Evolutionary conservation across 2,797 vertebrate genomes (phyloP).

Genomic region (Euthynnus affinis): DNA sequence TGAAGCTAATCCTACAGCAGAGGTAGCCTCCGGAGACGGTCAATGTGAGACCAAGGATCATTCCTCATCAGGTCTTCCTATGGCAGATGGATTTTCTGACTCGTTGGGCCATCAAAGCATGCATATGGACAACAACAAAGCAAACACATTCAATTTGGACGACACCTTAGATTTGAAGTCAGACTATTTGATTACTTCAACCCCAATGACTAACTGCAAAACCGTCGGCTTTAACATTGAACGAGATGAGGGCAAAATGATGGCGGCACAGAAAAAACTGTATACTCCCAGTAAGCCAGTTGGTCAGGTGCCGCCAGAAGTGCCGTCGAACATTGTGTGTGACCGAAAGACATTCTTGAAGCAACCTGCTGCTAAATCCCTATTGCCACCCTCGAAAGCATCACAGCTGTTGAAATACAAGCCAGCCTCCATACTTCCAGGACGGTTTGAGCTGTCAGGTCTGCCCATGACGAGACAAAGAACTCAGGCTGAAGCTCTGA

Average conservation of each 20-base stretch:
- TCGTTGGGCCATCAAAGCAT: constrained; percentile 25
- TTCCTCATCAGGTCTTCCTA: constrained; percentile 2
- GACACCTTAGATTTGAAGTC: constrained; percentile 63
- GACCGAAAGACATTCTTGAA: constrained; percentile 66
- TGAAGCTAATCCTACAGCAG: constrained; percentile 39
- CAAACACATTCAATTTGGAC: constrained; percentile 58
- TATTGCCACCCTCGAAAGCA: constrained; percentile 43
- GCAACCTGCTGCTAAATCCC: constrained; percentile 26
- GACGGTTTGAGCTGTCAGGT: constrained; percentile 20
- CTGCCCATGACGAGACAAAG: constrained; percentile 54
- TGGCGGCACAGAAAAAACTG: constrained; percentile 51
- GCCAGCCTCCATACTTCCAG: constrained; percentile 16
- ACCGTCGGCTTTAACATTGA: background rate
- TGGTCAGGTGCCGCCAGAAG: background rate
- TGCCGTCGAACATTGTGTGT: constrained; percentile 53
- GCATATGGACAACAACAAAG: constrained; percentile 25
- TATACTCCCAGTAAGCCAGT: constrained; percentile 26
- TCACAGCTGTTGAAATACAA: constrained; percentile 61
- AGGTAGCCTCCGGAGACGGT: background rate
- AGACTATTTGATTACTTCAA: constrained; percentile 65
- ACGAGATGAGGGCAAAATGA: background rate
- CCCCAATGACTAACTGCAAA: constrained; percentile 69
- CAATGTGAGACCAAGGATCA: constrained; percentile 19
- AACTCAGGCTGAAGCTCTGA: constrained; percentile 42
- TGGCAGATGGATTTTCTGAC: constrained; percentile 8